Evolutionary conservation across 2,797 vertebrate species (phyloP).

Genomic region (Acanthornis magna): DNA sequence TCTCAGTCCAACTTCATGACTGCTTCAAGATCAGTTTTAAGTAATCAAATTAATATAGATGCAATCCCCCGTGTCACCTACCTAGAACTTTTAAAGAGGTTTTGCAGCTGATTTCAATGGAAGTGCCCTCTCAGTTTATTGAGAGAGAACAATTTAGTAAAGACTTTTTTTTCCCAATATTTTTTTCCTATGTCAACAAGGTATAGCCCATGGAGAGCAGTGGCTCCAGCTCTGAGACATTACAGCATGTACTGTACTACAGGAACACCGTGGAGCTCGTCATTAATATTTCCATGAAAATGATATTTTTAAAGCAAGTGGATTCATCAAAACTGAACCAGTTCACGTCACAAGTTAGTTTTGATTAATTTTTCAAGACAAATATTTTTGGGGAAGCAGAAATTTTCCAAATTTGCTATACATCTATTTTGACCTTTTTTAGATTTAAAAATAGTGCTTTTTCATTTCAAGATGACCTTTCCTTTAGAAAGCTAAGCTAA

Average conservation of each 20-base stretch:
- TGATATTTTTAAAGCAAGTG: background rate
- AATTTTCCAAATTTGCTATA: background rate
- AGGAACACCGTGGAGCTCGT: background rate
- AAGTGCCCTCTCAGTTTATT: background rate
- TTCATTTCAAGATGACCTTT: constrained; percentile 36
- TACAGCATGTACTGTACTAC: background rate
- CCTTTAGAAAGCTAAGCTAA: constrained; percentile 12
- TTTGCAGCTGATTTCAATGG: background rate
- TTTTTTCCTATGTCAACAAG: background rate
- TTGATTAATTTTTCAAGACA: background rate
- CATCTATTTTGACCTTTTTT: constrained; percentile 10
- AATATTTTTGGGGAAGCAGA: background rate
- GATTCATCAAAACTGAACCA: background rate
- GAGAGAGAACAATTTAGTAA: background rate
- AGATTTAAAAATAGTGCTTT: background rate
- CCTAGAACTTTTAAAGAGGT: background rate
- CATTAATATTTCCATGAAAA: background rate
- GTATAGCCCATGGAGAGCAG: background rate
- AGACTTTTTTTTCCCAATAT: rapidly evolving
- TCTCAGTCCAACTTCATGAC: background rate
- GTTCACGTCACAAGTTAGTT: background rate
- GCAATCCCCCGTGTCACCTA: background rate
- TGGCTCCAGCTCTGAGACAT: background rate
- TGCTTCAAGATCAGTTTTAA: background rate
- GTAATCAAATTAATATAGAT: background rate